These are phyloP conservation scores for Sarcophilus harrisii DNA, from an alignment of 2,797 vertebrate species.

Conservation along the genomic window DNA sequence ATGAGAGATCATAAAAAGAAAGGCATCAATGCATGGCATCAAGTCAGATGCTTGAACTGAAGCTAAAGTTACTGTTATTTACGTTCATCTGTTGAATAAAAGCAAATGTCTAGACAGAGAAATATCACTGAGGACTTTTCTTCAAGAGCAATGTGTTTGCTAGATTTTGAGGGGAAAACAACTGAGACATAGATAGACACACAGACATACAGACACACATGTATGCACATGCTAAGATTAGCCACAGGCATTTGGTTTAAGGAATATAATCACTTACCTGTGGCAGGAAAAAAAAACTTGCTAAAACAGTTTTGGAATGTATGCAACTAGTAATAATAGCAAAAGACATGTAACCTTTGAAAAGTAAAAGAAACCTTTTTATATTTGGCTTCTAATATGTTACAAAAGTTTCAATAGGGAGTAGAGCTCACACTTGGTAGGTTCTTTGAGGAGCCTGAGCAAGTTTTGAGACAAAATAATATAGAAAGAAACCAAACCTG, in stretches of 20 bases:
- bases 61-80: background rate
- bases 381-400: background rate
- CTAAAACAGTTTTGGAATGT: background rate
- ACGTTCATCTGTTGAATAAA: background rate
- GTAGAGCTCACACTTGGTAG: slow-evolving; percentile 28
- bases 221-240: background rate
- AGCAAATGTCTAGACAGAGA: background rate
- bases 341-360: background rate
- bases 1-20: background rate
- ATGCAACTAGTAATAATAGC: background rate
- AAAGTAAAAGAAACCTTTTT: background rate
- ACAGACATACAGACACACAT: background rate
- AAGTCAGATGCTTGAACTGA: background rate
- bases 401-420: slow-evolving; percentile 24
- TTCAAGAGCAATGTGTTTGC: background rate
- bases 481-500: slow-evolving; percentile 2
- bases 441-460: slow-evolving; percentile 20
- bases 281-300: background rate
- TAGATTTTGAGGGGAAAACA: background rate
- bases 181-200: background rate
- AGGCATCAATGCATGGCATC: background rate
- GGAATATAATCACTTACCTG: background rate
- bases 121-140: background rate
- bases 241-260: background rate
- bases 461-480: slow-evolving; percentile 26